A percentile compares a stretch with the other conserved stretches of the same genome.
Evolutionary conservation across 2,888 invertebrate genomes (phyloP).

Genomic region (Chromoteleia sp.): DNA sequence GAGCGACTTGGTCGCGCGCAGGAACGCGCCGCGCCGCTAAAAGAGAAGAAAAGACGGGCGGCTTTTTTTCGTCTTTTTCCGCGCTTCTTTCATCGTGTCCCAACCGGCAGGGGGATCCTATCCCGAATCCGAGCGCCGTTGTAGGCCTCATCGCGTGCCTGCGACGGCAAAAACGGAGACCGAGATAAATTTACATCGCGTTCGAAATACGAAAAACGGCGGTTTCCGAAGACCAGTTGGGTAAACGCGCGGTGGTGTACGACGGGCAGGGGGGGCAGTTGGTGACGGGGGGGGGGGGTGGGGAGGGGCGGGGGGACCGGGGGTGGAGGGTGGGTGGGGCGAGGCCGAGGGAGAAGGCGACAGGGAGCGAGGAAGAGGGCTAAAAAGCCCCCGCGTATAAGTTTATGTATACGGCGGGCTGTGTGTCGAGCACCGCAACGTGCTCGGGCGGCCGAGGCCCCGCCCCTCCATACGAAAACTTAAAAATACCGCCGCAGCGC

Average conservation of each 20-base stretch:
- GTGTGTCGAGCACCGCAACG: conserved; percentile 71
- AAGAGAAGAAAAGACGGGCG: conserved; percentile 52
- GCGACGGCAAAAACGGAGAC: conserved; percentile 57
- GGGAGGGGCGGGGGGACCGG: neutral
- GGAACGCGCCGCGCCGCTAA: conserved; percentile 56
- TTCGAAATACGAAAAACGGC: conserved; percentile 61
- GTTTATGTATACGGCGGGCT: conserved; percentile 49
- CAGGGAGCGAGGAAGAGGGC: conserved; percentile 17
- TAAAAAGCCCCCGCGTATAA: conserved; percentile 38
- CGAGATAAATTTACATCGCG: conserved; percentile 68
- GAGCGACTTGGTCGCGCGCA: conserved; percentile 72
- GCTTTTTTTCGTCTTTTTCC: conserved; percentile 55
- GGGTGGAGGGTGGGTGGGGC: neutral
- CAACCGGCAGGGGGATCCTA: conserved; percentile 43
- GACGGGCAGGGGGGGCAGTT: neutral
- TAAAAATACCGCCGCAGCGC: conserved; percentile 93
- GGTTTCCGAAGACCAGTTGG: conserved; percentile 62
- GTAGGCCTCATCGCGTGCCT: conserved; percentile 63
- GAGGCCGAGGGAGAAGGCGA: conserved; percentile 15
- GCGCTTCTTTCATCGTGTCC: conserved; percentile 54
- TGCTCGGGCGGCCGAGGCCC: conserved; percentile 75
- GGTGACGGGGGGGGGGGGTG: conserved; percentile 9
- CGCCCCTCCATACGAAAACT: conserved; percentile 86
- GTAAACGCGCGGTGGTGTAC: conserved; percentile 54
- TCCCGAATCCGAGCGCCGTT: conserved; percentile 48